A percentile compares a stretch with the other conserved stretches of the same genome.
phyloP scores from a whole-genome alignment of 2,113 vertebrate species.

The Monopterus albus region DNA sequence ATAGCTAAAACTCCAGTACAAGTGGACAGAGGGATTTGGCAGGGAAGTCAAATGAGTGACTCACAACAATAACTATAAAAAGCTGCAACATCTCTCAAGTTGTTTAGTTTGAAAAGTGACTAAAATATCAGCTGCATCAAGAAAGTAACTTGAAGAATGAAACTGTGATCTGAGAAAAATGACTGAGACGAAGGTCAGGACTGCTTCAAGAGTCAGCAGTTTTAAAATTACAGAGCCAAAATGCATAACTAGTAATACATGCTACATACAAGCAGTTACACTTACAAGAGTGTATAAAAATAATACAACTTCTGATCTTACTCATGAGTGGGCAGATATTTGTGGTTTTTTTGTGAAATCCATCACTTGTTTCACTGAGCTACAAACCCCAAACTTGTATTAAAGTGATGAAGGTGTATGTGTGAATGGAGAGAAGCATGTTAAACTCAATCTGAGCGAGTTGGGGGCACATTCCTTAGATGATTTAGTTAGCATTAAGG shows the following conservation, averaged over 20 bases:
- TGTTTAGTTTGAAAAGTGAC: background rate
- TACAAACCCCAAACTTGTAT: constrained; percentile 19
- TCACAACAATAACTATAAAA: no score
- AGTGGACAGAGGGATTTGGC: background rate
- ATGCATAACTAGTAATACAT: background rate
- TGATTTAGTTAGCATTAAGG: constrained; percentile 83
- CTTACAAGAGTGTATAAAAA: background rate
- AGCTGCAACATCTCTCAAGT: no score
- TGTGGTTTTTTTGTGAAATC: no score
- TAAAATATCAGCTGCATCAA: background rate
- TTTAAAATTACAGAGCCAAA: background rate
- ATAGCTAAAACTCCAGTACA: background rate
- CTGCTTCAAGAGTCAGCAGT: background rate
- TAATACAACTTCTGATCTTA: background rate
- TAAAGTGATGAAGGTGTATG: constrained; percentile 38
- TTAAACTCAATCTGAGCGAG: constrained; percentile 53
- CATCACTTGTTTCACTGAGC: background rate
- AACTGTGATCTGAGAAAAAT: background rate
- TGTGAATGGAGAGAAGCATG: constrained; percentile 14
- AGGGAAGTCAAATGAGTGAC: no score
- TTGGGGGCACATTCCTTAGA: constrained; percentile 77
- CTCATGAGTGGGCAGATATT: background rate
- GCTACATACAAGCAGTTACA: no score
- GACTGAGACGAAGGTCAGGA: background rate
- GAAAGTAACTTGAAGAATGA: background rate